Base-by-base conservation (phyloP, 92 coral and sea anemone genomes). In the Phenganax subtilis region DNA sequence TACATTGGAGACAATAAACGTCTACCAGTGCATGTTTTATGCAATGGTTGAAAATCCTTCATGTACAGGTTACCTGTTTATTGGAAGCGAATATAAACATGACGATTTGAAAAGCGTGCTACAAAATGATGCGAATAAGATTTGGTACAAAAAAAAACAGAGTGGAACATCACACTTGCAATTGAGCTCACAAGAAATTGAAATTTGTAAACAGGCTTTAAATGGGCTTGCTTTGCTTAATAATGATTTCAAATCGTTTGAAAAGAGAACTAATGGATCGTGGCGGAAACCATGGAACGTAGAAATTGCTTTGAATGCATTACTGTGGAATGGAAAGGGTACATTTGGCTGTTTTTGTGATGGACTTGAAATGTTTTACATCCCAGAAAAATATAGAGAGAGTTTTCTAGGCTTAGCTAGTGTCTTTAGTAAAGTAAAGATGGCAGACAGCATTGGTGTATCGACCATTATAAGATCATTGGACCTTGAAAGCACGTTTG, bases 291-390 rank as follows among this genome's bases (percentile, higher is more conserved):
- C 75, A 28, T 93, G 97, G 98, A 97, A 93, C 64, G 89, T 88
- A 9, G 93, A 88, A 63, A 88, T 83, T 55, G 86, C 98, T 9
- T 55, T 93, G 72, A 93, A 93, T 75, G 98, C 98, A 6, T 61
- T 93, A 14, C 82, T 93, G 54, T 93, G 98, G 98, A 93, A 93
- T 63, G 98, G 98, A 12, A 89, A 85, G 9, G 98, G 97, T 1
- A 69, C 55, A 20, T 92, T 90, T 66, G 87, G 72, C 75, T 93
- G 98, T 65, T 93, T 90, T 82, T 89, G 83, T 12, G 85, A 88
- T 8, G 75, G 73, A 47, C 59, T 91, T 1, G 89, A 87, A 25
- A 55, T 88, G 6, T 87, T 91, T 61, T 93, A 88, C 72, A 84
- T 93, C 27, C 98, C 98, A 11, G 85, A 84, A 44, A 83, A 85